Evolutionary conservation across 2,113 vertebrate genomes (phyloP).

Genomic region (Pituophis catenifer): DNA sequence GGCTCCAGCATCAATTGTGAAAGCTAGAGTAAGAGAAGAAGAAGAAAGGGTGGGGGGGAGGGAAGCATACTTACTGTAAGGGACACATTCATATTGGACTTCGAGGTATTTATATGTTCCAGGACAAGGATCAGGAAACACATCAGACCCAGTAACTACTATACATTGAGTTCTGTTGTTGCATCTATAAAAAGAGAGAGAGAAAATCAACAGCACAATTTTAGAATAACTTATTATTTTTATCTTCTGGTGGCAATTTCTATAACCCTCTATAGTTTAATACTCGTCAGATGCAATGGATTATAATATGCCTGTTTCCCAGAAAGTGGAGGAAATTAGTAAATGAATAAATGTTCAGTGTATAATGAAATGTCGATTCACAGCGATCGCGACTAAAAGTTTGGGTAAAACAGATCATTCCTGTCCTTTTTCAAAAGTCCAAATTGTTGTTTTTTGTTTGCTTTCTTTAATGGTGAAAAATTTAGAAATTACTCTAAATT

Average conservation of each 20-base stretch:
- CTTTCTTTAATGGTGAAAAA: not conserved
- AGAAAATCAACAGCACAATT: conserved; percentile 64
- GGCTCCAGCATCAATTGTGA: conserved; percentile 63
- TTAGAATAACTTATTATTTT: conserved; percentile 35
- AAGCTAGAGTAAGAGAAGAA: conserved; percentile 62
- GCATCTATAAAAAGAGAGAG: conserved; percentile 85
- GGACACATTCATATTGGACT: conserved; percentile 99
- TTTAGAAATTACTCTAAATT: not conserved
- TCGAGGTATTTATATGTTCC: conserved; percentile 99
- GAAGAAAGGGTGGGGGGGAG: conserved; percentile 63
- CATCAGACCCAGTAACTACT: conserved; percentile 96
- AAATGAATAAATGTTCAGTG: not conserved
- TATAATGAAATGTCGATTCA: conserved; percentile 21
- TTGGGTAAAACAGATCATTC: not conserved
- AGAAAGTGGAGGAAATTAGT: not conserved
- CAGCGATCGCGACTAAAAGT: not conserved
- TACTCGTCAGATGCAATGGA: not conserved
- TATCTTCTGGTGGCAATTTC: not conserved
- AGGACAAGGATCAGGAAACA: conserved; percentile 98
- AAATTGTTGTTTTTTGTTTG: not conserved
- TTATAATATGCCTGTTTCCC: not conserved
- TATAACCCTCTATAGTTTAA: not conserved
- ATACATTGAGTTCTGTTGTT: conserved; percentile 99
- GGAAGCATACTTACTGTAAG: conserved; percentile 98
- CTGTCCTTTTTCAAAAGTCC: not conserved